phyloP scores from a whole-genome alignment of 2,113 vertebrate species.

The Cromileptes altivelis region DNA sequence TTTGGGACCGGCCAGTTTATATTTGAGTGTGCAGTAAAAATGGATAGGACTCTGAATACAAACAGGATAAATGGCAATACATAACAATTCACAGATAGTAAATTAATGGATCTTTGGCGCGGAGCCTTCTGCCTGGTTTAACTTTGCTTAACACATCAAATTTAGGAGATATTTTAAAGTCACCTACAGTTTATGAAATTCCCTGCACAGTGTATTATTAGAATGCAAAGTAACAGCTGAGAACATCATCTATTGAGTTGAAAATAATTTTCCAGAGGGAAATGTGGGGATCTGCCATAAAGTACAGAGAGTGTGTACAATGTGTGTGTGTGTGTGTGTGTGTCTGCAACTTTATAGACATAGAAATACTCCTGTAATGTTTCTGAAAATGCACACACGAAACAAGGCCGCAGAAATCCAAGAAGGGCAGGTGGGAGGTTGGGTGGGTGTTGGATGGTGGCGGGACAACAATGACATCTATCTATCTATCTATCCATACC shows the following conservation, averaged over 20 bases:
- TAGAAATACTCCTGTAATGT: neutral
- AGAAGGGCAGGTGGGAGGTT: too few relatives aligned
- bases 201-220: neutral
- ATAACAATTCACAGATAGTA: neutral
- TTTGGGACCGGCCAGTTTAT: neutral
- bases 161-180: constrained; percentile 2
- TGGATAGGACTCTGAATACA: neutral
- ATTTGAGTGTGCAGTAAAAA: neutral
- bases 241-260: constrained; percentile 14
- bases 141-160: neutral
- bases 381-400: neutral
- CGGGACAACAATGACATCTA: too few relatives aligned
- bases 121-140: neutral
- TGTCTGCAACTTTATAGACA: neutral
- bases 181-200: neutral
- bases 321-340: too few relatives aligned
- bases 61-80: neutral
- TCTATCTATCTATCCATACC: too few relatives aligned
- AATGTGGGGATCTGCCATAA: neutral
- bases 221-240: constrained; percentile 8
- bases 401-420: too few relatives aligned
- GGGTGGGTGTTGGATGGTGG: too few relatives aligned
- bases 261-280: constrained; percentile 1
- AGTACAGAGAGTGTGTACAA: neutral
- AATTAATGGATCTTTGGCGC: neutral